Conservation (phyloP, 2,888 invertebrate genomes). For the Creontiades dilutus region DNA sequence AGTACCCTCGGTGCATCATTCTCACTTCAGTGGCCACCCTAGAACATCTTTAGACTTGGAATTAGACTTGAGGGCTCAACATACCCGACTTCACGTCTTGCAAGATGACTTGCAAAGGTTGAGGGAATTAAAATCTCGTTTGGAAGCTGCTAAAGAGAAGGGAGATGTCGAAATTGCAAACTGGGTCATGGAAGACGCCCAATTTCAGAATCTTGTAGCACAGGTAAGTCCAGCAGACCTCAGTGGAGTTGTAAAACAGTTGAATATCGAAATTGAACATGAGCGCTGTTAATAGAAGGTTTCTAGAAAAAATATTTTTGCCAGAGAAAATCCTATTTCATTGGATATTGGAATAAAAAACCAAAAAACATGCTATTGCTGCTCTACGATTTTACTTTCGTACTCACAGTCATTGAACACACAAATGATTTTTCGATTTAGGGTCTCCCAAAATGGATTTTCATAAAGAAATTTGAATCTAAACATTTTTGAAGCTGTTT, state of each 20-base stretch:
- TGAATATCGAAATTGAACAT: not conserved
- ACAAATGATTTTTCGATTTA: too few species aligned
- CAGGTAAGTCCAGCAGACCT: slow-evolving; percentile 78
- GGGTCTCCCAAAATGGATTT: too few species aligned
- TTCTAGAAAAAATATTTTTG: too few species aligned
- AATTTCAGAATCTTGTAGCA: slow-evolving; percentile 86
- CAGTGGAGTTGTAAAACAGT: not conserved
- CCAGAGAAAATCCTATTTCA: too few species aligned
- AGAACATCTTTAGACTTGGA: slow-evolving; percentile 95
- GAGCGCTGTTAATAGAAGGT: too few species aligned
- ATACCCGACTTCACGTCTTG: slow-evolving; percentile 89
- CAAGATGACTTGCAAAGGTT: slow-evolving; percentile 91
- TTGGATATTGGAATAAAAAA: too few species aligned
- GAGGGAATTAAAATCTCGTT: slow-evolving; percentile 86
- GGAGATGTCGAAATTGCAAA: slow-evolving; percentile 90
- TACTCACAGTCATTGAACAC: too few species aligned
- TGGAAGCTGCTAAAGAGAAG: slow-evolving; percentile 91
- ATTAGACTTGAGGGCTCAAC: slow-evolving; percentile 94
- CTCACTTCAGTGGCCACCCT: slow-evolving; percentile 77
- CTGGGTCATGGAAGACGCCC: slow-evolving; percentile 93
- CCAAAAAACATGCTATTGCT: too few species aligned
- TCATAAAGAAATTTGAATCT: too few species aligned
- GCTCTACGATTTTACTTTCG: too few species aligned
- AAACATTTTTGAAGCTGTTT: too few species aligned
- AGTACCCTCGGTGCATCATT: slow-evolving; percentile 67